These are phyloP conservation scores for Sphaeridia pumilis DNA, from an alignment of 2,888 invertebrate genomes.

Conservation along the genomic window DNA sequence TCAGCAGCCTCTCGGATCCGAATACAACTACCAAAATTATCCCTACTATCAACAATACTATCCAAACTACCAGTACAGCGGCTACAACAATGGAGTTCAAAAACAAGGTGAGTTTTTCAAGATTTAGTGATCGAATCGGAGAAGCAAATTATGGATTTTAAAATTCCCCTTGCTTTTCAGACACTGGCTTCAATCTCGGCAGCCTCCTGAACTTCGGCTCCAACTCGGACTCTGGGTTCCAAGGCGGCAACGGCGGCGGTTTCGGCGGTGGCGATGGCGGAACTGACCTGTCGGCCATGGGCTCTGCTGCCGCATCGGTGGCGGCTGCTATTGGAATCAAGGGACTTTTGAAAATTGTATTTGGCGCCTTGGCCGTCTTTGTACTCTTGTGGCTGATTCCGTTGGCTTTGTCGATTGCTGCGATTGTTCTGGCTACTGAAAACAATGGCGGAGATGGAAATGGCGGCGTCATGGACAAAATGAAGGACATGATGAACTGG, in stretches of 20 bases:
- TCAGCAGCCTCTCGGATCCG: not conserved
- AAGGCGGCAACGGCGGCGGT: not conserved
- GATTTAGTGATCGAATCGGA: not conserved
- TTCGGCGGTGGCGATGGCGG: not conserved
- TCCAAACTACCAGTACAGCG: not conserved
- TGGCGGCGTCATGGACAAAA: not conserved
- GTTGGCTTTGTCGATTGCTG: not conserved
- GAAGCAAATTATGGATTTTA: not conserved
- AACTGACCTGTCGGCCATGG: not conserved
- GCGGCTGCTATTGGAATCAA: not conserved
- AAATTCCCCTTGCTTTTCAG: not conserved
- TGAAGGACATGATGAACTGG: not conserved
- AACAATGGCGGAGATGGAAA: not conserved
- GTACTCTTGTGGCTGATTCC: not conserved
- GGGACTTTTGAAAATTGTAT: not conserved
- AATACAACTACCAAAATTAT: slow-evolving; percentile 1
- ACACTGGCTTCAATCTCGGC: not conserved
- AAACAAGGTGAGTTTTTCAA: not conserved
- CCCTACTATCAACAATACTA: not conserved
- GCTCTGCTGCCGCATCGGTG: not conserved
- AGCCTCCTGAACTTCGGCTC: not conserved
- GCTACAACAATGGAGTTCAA: not conserved
- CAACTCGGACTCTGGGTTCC: not conserved
- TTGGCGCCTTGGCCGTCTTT: not conserved
- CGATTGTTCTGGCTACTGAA: not conserved